Evolutionary conservation across 2,113 vertebrate species (phyloP).

Genomic region (Alces alces): DNA sequence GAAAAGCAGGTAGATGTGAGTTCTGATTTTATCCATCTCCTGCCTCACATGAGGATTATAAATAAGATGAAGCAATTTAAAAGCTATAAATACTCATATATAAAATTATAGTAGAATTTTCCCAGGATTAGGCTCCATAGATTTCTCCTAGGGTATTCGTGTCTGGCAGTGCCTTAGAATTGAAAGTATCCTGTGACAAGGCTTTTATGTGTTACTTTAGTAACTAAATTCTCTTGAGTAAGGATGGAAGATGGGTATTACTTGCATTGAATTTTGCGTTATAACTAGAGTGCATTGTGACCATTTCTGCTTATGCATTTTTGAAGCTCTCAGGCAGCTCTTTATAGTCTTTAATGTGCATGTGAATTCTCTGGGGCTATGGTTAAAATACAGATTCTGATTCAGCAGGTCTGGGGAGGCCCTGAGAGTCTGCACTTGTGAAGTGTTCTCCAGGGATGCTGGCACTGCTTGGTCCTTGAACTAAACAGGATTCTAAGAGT

Average conservation of each 20-base stretch:
- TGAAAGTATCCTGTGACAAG: background rate
- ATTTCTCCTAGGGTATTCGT: background rate
- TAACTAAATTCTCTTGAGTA: background rate
- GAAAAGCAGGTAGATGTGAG: conserved; percentile 13
- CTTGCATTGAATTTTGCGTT: background rate
- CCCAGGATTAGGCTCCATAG: background rate
- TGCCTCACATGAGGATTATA: conserved; percentile 17
- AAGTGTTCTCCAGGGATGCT: background rate
- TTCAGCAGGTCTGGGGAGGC: background rate
- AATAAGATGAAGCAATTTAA: conserved; percentile 30
- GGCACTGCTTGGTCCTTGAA: background rate
- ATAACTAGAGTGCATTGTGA: background rate
- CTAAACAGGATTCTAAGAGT: background rate
- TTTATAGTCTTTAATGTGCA: background rate
- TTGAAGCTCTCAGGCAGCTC: background rate
- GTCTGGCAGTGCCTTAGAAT: background rate
- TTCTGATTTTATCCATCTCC: conserved; percentile 13
- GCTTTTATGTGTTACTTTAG: background rate
- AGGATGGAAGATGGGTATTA: background rate
- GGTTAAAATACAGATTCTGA: background rate
- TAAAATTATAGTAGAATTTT: conserved; percentile 14
- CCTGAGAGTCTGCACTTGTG: background rate
- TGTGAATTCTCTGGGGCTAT: background rate
- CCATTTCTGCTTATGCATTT: background rate
- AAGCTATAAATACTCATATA: background rate